These are phyloP conservation scores for Yponomeuta plumbellus DNA, from an alignment of 2,888 invertebrate species.

Conservation along the genomic window DNA sequence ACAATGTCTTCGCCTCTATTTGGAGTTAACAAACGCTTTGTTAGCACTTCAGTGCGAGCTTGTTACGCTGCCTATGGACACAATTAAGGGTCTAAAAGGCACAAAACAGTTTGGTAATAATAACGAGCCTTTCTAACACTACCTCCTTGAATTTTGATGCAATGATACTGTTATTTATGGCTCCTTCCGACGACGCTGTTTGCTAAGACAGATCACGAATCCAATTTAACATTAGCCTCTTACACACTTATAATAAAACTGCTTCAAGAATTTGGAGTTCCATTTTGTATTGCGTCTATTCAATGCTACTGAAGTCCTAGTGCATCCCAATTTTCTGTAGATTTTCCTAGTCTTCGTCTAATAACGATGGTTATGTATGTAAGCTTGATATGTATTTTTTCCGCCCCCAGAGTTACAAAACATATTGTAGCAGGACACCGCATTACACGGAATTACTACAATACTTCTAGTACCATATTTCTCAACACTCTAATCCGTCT, in stretches of 20 bases:
- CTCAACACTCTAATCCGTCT: conserved; percentile 2
- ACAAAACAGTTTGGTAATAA: conserved; percentile 11
- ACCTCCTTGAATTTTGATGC: conserved; percentile 3
- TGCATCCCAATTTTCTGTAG: too few relatives aligned
- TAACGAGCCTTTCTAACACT: not conserved
- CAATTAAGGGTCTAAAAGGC: conserved; percentile 15
- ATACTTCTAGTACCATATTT: not conserved
- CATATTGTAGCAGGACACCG: too few relatives aligned
- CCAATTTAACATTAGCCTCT: too few relatives aligned
- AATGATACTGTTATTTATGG: not conserved
- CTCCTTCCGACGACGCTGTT: not conserved
- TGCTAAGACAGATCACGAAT: too few relatives aligned
- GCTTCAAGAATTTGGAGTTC: too few relatives aligned
- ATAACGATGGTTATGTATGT: too few relatives aligned
- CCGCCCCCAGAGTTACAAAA: too few relatives aligned
- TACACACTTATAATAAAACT: too few relatives aligned
- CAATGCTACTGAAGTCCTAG: too few relatives aligned
- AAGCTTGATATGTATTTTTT: too few relatives aligned
- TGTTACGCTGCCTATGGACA: conserved; percentile 11
- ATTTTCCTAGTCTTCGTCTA: too few relatives aligned
- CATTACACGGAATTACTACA: not conserved
- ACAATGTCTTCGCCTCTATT: conserved; percentile 10
- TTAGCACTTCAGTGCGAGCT: conserved; percentile 16
- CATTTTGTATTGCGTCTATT: too few relatives aligned
- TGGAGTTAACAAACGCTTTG: conserved; percentile 14